Evolutionary conservation across 2,113 vertebrate genomes (phyloP), one percentile per base, ranked within the genome.

Genomic region (Murina feae): DNA sequence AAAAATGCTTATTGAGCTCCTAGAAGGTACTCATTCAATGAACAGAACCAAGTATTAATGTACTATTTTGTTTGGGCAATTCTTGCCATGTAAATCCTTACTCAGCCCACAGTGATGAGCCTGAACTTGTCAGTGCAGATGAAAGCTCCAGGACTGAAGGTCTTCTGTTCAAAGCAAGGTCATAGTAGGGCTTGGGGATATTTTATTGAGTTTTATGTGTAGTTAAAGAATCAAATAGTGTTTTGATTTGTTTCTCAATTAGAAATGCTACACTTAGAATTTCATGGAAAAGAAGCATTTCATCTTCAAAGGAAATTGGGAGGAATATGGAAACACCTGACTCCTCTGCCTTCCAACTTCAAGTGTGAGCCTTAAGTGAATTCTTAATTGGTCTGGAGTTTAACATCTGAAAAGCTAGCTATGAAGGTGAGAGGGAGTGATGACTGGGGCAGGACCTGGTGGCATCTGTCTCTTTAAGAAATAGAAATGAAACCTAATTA

Each of bases 401-500:
- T 97, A 95, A 93, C 97, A 95, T 97, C 87, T 94, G 66, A 96
- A 96, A 96, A 97, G 93, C 97, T 81, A 95, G 96, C 81, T 21
- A 92, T 94, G 83, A 84, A 95, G 93, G 93, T 97, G 96, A 90
- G 91, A 96, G 53, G 82, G 93, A 97, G 78, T 93, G 96, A 97
- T 97, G 97, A 97, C 95, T 95, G 69, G 83, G 96, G 95, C 97
- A 97, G 95, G 97, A 53, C 96, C 92, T 96, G 84, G 94, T 96
- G 90, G 96, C 79, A 97, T 98, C 98, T 98, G 98, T 98, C 98
- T 98, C 98, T 98, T 98, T 98, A 98, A 98, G 97, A 97, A 98
- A 98, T 97, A 97, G 98, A 98, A 98, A 98, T 98, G 76, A 98
- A 97, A 96, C 80, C 97, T 98, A 98, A 98, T 98, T 98, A 98